These are phyloP conservation scores for Tetranychus piercei DNA, from an alignment of 2,888 invertebrate genomes.

Conservation along the genomic window DNA sequence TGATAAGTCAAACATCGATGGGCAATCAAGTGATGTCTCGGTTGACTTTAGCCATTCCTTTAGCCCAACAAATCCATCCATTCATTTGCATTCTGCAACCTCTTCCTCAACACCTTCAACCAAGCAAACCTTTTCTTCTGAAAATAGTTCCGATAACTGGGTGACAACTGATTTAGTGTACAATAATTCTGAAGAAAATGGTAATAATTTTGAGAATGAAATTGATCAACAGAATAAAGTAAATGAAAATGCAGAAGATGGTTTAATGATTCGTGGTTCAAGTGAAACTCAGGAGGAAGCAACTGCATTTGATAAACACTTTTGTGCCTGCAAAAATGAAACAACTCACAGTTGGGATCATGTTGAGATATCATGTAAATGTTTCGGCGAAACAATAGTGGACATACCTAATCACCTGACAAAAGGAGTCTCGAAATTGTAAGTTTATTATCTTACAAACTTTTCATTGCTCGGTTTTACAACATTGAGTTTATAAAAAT, in stretches of 20 bases:
- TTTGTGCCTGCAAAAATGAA: neutral
- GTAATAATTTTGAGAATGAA: neutral
- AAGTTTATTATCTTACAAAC: neutral
- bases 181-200: neutral
- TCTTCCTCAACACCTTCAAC: neutral
- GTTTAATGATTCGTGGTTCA: too few relatives aligned
- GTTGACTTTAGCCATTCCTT: too few relatives aligned
- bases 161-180: neutral
- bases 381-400: neutral
- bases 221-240: neutral
- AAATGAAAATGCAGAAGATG: too few relatives aligned
- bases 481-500: too few relatives aligned
- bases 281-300: neutral
- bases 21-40: too few relatives aligned
- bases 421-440: neutral
- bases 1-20: too few relatives aligned
- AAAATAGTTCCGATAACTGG: neutral
- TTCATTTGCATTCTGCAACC: neutral
- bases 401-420: conserved; percentile 1
- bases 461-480: neutral
- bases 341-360: neutral
- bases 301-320: neutral
- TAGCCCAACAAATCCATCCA: neutral
- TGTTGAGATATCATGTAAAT: neutral
- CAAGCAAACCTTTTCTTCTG: neutral